Evolutionary conservation across 2,888 invertebrate genomes (phyloP).

Genomic region (Exocentrus adspersus): DNA sequence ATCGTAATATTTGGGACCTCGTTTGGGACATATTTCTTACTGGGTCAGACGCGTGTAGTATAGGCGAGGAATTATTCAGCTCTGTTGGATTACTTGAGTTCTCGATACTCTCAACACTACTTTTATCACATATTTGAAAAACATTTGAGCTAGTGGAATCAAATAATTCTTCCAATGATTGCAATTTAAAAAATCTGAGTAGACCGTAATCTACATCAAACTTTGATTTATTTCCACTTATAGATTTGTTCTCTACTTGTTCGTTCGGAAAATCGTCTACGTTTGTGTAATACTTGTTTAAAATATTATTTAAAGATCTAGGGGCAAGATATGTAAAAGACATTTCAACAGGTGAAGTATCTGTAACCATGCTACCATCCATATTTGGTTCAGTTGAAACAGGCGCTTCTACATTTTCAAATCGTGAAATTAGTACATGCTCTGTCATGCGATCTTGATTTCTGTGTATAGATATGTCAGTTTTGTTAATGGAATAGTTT

Average conservation of each 20-base stretch:
- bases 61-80: too few relatives aligned
- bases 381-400: neutral
- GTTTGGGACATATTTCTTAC: conserved; percentile 8
- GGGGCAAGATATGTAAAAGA: conserved; percentile 49
- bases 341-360: conserved; percentile 31
- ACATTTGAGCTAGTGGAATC: conserved; percentile 15
- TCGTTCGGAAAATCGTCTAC: neutral
- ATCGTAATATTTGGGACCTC: neutral
- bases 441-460: conserved; percentile 31
- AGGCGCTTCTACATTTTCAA: conserved; percentile 19
- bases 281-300: conserved; percentile 40
- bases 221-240: neutral
- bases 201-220: conserved; percentile 31
- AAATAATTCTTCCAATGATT: conserved; percentile 44
- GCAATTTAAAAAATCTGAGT: conserved; percentile 48
- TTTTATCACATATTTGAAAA: conserved; percentile 47
- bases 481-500: neutral
- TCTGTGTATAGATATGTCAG: conserved; percentile 1
- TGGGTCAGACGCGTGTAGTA: neutral
- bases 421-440: conserved; percentile 37
- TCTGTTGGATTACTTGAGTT: neutral
- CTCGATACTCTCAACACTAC: conserved; percentile 42
- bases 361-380: conserved; percentile 28
- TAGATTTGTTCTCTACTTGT: neutral
- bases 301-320: conserved; percentile 43